These are phyloP conservation scores for Microtus californicus DNA, from an alignment of 2,797 vertebrate genomes.

Conservation along the genomic window DNA sequence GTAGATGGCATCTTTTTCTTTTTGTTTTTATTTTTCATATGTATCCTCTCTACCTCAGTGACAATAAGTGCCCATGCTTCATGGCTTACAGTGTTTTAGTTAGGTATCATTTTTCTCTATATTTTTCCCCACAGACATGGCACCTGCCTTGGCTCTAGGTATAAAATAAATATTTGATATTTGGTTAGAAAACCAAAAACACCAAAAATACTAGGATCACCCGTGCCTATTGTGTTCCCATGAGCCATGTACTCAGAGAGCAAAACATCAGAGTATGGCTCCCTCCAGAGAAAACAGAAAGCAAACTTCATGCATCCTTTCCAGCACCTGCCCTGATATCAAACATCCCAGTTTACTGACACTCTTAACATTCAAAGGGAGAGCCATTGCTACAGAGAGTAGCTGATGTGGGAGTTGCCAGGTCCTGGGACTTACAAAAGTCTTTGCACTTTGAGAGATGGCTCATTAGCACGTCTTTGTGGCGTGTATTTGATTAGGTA, in stretches of 20 bases:
- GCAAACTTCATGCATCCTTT: not conserved
- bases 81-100: rapidly evolving
- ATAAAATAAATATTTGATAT: not conserved
- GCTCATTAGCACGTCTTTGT: not conserved
- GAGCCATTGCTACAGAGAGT: not conserved
- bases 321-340: not conserved
- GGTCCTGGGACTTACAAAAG: not conserved
- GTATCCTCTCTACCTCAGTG: not conserved
- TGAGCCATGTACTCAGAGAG: not conserved
- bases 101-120: not conserved
- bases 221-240: not conserved
- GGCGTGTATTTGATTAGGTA: conserved; percentile 14
- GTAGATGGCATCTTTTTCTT: not conserved
- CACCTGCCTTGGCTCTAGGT: not conserved
- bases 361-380: not conserved
- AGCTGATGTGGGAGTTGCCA: not conserved
- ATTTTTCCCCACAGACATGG: not conserved
- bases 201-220: not conserved
- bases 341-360: not conserved
- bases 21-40: not conserved
- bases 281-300: not conserved
- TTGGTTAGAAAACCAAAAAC: not conserved
- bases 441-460: not conserved
- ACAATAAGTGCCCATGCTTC: not conserved
- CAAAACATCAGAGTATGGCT: not conserved